Base-by-base conservation (phyloP, 2,113 vertebrate genomes). In the Oryzias celebensis region DNA sequence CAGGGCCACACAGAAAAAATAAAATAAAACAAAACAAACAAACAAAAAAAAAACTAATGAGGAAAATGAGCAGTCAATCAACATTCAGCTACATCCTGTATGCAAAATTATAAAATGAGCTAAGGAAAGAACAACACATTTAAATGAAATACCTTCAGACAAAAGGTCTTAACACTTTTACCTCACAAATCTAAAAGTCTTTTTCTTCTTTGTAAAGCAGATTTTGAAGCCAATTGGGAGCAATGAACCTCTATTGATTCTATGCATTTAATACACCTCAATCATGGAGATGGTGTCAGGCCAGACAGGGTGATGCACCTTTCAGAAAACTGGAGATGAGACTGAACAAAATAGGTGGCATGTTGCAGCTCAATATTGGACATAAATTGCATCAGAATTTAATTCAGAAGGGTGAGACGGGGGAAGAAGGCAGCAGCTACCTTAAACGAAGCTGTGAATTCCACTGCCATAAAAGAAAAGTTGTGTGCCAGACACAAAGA, bases 21-120 rank as follows among this genome's bases (percentile, higher is more conserved):
- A 1, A 20, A 20, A 20, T 10, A 36, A 2, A 36, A 36, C 2
- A 7, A 8, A 64, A 50, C 23, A 26, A 53, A 7, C 26, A 62
- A 36, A 77, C 69, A 81, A 78, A 85, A 78, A 85, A 89, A 88
- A 84, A 87, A 55, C 5, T 8, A 45, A 77, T 82, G 57, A 77
- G 73, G 52, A 49, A 55, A 61, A 83, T 70, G 77, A 84, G 73
- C 60, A 79, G 84, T 82, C 54, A 82, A 81, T 78, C 18, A 45
- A 26, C 54, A 82, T 79, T 78, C 18, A 45, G 22, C 58, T n/a
- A 62, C 72, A 68, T 68, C 77, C 68, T 67, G 52, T 74, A 69
- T 81, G 71, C 80, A 75, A 59, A 65, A 77, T 68, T 57, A 50
- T 48, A 59, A 43, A 69, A 75, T 63, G 71, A 75, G 23, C 36